These are phyloP conservation scores for Cistogaster globosa DNA, from an alignment of 2,888 invertebrate genomes.

Conservation along the genomic window DNA sequence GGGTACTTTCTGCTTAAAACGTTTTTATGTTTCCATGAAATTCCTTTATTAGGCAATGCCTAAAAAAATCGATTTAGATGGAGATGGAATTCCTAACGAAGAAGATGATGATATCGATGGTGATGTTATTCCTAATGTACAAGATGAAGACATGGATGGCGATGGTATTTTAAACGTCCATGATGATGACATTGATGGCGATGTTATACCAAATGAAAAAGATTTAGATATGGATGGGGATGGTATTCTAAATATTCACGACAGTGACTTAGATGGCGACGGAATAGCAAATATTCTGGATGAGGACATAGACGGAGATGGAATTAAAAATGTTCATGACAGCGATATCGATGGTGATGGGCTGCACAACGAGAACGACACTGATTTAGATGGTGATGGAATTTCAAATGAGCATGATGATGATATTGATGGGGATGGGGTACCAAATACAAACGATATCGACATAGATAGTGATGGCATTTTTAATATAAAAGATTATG, in stretches of 20 bases:
- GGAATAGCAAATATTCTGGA: conserved; percentile 81
- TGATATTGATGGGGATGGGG: conserved; percentile 79
- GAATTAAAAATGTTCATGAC: conserved; percentile 76
- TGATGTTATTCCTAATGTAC: conserved; percentile 76
- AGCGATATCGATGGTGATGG: conserved; percentile 78
- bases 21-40: conserved; percentile 67
- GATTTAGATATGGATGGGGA: conserved; percentile 78
- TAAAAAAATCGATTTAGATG: conserved; percentile 80
- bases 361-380: conserved; percentile 76
- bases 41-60: conserved; percentile 76
- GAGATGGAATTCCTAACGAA: conserved; percentile 77
- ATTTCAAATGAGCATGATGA: conserved; percentile 77
- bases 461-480: conserved; percentile 76
- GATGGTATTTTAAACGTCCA: conserved; percentile 81
- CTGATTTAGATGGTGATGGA: conserved; percentile 77
- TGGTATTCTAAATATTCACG: conserved; percentile 84
- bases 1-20: conserved; percentile 60
- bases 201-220: conserved; percentile 76
- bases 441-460: conserved; percentile 83
- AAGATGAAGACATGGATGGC: conserved; percentile 77
- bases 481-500: conserved; percentile 71
- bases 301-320: conserved; percentile 74
- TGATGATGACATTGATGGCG: conserved; percentile 81
- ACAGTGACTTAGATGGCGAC: conserved; percentile 77
- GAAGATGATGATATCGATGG: conserved; percentile 77